These are phyloP conservation scores for Nematostella vectensis DNA, from an alignment of 92 coral and sea anemone genomes.

Conservation along the genomic window DNA sequence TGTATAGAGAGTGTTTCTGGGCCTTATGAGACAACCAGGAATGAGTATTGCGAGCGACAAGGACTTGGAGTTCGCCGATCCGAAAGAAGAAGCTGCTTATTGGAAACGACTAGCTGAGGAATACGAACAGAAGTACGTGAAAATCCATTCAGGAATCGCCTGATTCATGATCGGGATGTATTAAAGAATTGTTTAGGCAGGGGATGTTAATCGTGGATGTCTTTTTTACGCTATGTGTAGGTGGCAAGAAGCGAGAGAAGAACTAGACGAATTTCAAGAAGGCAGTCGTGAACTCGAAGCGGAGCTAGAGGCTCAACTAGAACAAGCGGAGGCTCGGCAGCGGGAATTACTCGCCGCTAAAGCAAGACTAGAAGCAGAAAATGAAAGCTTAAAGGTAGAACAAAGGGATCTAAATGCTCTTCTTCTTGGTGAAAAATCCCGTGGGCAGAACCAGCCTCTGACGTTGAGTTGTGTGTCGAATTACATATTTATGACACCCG, in stretches of 20 bases:
- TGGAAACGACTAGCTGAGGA: constrained; percentile 97
- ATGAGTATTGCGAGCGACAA: constrained; percentile 93
- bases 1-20: constrained; percentile 33
- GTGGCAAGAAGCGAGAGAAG: constrained; percentile 98
- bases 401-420: not conserved
- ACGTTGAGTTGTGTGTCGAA: constrained; percentile 31
- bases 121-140: constrained; percentile 89
- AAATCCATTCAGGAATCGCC: constrained; percentile 11
- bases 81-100: constrained; percentile 98
- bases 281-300: constrained; percentile 98
- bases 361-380: constrained; percentile 88
- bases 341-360: constrained; percentile 88
- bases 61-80: constrained; percentile 98
- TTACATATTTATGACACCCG: constrained; percentile 60
- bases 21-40: constrained; percentile 98
- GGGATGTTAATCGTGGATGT: not conserved
- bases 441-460: constrained; percentile 31
- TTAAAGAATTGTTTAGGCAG: constrained; percentile 4
- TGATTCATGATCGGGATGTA: not conserved
- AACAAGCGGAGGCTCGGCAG: constrained; percentile 99
- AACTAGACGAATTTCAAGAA: constrained; percentile 99
- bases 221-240: constrained; percentile 47
- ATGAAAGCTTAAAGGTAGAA: constrained; percentile 88
- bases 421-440: not conserved
- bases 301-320: constrained; percentile 94